phyloP scores from a whole-genome alignment of 2,888 invertebrate genomes.

The Cephalotes varians region DNA sequence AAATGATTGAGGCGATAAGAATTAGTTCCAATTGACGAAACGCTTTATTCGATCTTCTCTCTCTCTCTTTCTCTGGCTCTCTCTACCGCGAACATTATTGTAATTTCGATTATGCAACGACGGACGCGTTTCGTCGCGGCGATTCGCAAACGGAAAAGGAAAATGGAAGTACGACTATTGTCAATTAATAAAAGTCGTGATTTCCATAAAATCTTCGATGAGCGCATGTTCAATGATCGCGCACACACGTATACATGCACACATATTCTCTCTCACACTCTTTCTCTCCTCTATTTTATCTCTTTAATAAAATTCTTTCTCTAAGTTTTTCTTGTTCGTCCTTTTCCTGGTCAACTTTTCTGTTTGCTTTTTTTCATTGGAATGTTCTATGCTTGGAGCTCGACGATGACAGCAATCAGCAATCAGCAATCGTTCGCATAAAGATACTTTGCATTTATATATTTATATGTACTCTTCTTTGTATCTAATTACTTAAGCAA shows the following conservation, averaged over 20 bases:
- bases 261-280: constrained; percentile 16
- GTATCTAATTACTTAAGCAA: constrained; percentile 72
- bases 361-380: constrained; percentile 30
- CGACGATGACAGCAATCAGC: constrained; percentile 61
- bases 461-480: constrained; percentile 57
- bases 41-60: constrained; percentile 35
- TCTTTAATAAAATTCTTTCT: constrained; percentile 34
- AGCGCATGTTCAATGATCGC: constrained; percentile 30
- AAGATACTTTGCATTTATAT: constrained; percentile 71
- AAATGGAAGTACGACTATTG: constrained; percentile 63
- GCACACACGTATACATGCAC: not conserved
- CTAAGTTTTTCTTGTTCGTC: not conserved
- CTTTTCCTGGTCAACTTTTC: constrained; percentile 6
- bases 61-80: not conserved
- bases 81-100: constrained; percentile 27
- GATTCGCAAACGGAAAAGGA: constrained; percentile 60
- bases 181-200: constrained; percentile 39
- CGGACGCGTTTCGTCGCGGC: not conserved
- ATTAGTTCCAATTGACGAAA: constrained; percentile 38
- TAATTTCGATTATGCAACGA: not conserved
- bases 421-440: constrained; percentile 63
- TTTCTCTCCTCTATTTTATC: not conserved
- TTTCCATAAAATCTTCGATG: constrained; percentile 48
- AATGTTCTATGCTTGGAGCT: constrained; percentile 75
- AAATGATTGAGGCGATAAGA: constrained; percentile 31